phyloP scores from a whole-genome alignment of 2,113 vertebrate genomes.

The Lampris incognitus region DNA sequence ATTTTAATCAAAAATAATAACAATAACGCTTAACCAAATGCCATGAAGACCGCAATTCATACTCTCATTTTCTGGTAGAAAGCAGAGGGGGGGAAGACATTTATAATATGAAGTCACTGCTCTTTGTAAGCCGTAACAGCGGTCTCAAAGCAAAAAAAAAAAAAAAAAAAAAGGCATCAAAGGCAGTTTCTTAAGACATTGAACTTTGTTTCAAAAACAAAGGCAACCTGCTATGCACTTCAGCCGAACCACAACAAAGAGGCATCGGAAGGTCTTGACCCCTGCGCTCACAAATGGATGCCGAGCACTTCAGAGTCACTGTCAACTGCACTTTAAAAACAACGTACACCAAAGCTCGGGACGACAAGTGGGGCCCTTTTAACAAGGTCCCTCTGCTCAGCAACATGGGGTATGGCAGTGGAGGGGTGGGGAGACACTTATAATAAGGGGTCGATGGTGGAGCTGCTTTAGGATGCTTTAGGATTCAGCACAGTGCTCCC shows the following conservation, averaged over 20 bases:
- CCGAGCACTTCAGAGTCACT: constrained; percentile 66
- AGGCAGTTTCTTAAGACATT: constrained; percentile 71
- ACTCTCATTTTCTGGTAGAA: constrained; percentile 68
- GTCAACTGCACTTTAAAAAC: constrained; percentile 73
- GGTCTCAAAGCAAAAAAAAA: constrained; percentile 64
- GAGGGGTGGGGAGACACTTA: constrained; percentile 30
- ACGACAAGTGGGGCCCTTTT: constrained; percentile 59
- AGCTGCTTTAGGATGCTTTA: neutral
- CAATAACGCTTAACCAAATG: constrained; percentile 71
- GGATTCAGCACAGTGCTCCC: constrained; percentile 37
- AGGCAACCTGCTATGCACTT: constrained; percentile 80
- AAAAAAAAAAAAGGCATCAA: constrained; percentile 70
- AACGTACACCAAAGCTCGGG: constrained; percentile 38
- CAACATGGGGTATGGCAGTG: constrained; percentile 1
- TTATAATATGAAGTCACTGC: constrained; percentile 79
- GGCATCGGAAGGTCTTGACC: constrained; percentile 65
- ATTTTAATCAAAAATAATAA: constrained; percentile 75
- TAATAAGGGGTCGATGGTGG: too few species aligned
- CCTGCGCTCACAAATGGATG: constrained; percentile 66
- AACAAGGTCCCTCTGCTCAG: constrained; percentile 60
- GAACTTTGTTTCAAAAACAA: constrained; percentile 81
- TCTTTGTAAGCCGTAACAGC: constrained; percentile 63
- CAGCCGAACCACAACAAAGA: constrained; percentile 82
- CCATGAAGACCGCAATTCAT: constrained; percentile 68
- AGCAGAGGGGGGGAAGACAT: constrained; percentile 75